Evolutionary conservation across 2,888 invertebrate species (phyloP).

Genomic region (Cantharis nigra): DNA sequence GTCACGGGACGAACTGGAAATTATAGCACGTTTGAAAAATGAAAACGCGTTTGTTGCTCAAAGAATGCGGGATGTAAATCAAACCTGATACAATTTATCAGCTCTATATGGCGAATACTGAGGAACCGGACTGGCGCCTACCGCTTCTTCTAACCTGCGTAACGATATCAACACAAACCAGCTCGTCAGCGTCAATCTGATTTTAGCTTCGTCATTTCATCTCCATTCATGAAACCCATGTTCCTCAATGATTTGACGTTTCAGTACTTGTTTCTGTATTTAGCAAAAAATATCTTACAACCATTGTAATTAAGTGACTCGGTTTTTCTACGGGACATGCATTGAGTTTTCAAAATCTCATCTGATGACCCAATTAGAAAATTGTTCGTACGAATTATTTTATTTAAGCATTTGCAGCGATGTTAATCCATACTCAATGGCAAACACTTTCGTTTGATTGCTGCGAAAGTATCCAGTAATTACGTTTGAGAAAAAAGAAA

Average conservation of each 20-base stretch:
- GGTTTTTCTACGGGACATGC: background rate
- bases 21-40: conserved; percentile 52
- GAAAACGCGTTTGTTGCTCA: conserved; percentile 54
- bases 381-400: background rate
- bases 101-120: conserved; percentile 52
- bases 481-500: background rate
- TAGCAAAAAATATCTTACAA: background rate
- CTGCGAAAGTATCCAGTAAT: background rate
- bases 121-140: conserved; percentile 49
- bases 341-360: background rate
- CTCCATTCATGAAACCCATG: conserved; percentile 38
- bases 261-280: conserved; percentile 8
- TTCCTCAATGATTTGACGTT: conserved; percentile 29
- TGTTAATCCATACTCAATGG: background rate
- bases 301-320: conserved; percentile 12
- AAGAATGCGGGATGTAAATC: conserved; percentile 57
- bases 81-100: conserved; percentile 56
- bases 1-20: conserved; percentile 42
- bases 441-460: background rate
- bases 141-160: conserved; percentile 32
- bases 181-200: conserved; percentile 23
- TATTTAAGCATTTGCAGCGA: background rate
- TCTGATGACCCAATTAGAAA: background rate
- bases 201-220: conserved; percentile 37
- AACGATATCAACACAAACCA: conserved; percentile 19